Percentiles rank a stretch among this genome's conserved stretches.
phyloP scores from a whole-genome alignment of 2,888 invertebrate genomes.

The Campoplex capitator region DNA sequence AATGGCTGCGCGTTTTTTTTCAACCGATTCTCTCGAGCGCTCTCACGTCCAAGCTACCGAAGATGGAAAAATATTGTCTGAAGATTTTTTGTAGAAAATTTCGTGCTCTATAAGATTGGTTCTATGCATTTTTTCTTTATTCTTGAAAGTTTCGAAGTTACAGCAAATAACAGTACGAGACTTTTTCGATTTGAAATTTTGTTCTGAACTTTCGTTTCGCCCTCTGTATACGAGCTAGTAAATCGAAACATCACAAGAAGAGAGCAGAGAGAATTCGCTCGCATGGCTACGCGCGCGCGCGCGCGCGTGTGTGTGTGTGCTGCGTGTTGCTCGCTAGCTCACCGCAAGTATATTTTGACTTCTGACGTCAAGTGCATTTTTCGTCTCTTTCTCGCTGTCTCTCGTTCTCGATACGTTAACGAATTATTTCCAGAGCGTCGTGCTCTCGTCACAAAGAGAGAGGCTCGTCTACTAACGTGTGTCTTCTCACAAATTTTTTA shows the following conservation, averaged over 20 bases:
- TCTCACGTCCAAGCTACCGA: background rate
- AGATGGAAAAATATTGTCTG: background rate
- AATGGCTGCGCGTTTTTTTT: too few species aligned
- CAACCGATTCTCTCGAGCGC: background rate
- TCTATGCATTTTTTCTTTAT: background rate
- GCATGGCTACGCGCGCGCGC: background rate
- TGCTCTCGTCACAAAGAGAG: slow-evolving; percentile 31
- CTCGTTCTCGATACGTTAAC: slow-evolving; percentile 53
- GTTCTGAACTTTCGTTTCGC: background rate
- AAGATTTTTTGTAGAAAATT: too few species aligned
- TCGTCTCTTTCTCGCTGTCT: slow-evolving; percentile 35
- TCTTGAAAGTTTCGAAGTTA: background rate
- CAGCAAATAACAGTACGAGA: background rate
- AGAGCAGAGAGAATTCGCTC: slow-evolving; percentile 50
- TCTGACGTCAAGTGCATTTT: slow-evolving; percentile 62
- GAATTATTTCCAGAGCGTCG: slow-evolving; percentile 64
- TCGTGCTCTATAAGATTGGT: background rate
- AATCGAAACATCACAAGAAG: slow-evolving; percentile 19
- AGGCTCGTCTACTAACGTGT: slow-evolving; percentile 41
- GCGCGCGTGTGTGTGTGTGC: background rate
- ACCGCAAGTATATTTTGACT: slow-evolving; percentile 64
- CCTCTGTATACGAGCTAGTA: background rate
- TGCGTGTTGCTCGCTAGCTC: slow-evolving; percentile 38
- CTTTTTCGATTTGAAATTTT: background rate
- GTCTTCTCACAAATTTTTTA: background rate